Percentiles rank a stretch among this genome's conserved stretches.
These are phyloP conservation scores for Tetramorium parvispinum DNA, from an alignment of 1,140 invertebrate genomes.

Conservation along the genomic window DNA sequence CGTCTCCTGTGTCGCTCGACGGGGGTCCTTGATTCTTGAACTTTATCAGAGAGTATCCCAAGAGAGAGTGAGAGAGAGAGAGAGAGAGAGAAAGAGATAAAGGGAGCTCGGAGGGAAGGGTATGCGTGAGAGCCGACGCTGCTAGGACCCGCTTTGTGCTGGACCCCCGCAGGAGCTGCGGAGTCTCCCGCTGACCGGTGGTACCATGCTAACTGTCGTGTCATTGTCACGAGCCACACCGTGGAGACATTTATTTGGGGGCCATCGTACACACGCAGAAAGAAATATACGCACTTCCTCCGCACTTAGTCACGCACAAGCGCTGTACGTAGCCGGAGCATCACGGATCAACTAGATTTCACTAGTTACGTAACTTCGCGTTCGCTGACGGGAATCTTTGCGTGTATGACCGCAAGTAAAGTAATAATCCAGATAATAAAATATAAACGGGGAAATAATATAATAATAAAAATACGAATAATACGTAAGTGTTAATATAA, in stretches of 20 bases:
- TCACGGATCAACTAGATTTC: conserved; percentile 1
- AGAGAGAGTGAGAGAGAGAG: conserved; percentile 4
- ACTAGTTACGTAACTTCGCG: neutral
- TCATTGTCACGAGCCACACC: conserved; percentile 74
- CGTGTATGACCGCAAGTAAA: neutral
- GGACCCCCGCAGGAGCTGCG: conserved; percentile 43
- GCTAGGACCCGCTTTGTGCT: conserved; percentile 7
- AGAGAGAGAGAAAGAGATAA: conserved; percentile 8
- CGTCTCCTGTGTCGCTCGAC: conserved; percentile 66
- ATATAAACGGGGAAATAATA: neutral
- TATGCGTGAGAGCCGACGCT: conserved; percentile 43
- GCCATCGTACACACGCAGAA: neutral
- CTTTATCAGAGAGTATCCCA: conserved; percentile 60
- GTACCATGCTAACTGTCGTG: conserved; percentile 71
- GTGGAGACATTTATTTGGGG: conserved; percentile 70
- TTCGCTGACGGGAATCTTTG: no score
- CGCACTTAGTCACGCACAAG: conserved; percentile 62
- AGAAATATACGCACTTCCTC: conserved; percentile 46
- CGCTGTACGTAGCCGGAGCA: neutral
- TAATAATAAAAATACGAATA: neutral
- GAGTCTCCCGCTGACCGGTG: conserved; percentile 60
- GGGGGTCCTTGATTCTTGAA: conserved; percentile 67
- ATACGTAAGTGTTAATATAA: neutral
- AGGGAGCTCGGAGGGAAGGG: neutral
- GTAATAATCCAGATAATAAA: neutral